phyloP scores from a whole-genome alignment of 1,140 invertebrate genomes.

The Drosophila willistoni region DNA sequence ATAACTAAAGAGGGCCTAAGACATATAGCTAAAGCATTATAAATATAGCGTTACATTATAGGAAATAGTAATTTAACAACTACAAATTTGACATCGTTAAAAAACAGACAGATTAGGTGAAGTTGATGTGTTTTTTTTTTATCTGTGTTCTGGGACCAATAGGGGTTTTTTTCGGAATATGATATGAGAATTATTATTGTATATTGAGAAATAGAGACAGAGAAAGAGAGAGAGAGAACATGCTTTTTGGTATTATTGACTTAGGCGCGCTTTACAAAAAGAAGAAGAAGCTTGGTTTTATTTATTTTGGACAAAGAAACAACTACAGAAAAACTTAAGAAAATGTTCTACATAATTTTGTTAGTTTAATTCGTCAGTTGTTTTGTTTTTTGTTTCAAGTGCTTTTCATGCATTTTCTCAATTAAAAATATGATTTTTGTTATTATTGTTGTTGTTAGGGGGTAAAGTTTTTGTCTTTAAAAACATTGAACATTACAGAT shows the following conservation, averaged over 20 bases:
- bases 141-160: conserved; percentile 1
- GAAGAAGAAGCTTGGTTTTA: conserved; percentile 56
- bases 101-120: conserved; percentile 6
- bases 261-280: conserved; percentile 69
- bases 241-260: conserved; percentile 52
- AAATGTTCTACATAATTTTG: conserved; percentile 67
- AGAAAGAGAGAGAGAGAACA: conserved; percentile 40
- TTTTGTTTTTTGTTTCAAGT: conserved; percentile 78
- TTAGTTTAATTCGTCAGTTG: conserved; percentile 64
- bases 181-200: conserved; percentile 5
- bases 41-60: conserved; percentile 2
- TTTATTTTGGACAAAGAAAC: conserved; percentile 62
- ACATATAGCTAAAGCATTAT: conserved; percentile 3
- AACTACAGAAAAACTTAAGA: conserved; percentile 68
- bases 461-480: conserved; percentile 50
- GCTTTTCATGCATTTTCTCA: conserved; percentile 76
- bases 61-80: conserved; percentile 3
- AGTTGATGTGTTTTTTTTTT: background rate
- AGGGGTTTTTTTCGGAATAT: background rate
- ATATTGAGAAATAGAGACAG: conserved; percentile 13
- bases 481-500: conserved; percentile 55
- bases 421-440: conserved; percentile 41
- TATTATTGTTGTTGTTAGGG: conserved; percentile 51
- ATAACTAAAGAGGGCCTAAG: background rate
- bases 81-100: conserved; percentile 2